A percentile compares a stretch with the other conserved stretches of the same genome.
These are phyloP conservation scores for Onychomys torridus DNA, from an alignment of 2,797 vertebrate genomes.

Conservation along the genomic window DNA sequence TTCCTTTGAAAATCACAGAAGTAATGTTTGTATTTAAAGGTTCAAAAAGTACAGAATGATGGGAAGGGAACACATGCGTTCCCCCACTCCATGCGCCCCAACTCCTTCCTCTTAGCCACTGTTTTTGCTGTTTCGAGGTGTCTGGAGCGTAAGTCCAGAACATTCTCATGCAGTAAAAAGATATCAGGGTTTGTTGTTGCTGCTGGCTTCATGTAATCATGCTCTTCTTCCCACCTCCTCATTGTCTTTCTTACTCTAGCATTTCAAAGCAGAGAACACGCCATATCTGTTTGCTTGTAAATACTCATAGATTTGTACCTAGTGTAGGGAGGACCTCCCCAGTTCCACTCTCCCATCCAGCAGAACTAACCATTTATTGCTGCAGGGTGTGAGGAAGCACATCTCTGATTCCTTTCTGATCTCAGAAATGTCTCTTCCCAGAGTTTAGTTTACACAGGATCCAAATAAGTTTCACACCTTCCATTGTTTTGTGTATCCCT, in stretches of 20 bases:
- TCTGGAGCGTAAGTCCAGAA: not conserved
- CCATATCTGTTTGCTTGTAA: slow-evolving; percentile 28
- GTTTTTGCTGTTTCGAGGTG: not conserved
- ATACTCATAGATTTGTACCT: slow-evolving; percentile 2
- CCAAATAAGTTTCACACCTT: slow-evolving; percentile 3
- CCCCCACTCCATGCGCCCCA: not conserved
- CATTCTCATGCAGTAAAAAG: not conserved
- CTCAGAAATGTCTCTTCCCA: not conserved
- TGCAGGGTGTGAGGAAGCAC: not conserved
- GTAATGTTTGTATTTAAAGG: slow-evolving; percentile 44
- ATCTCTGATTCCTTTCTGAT: not conserved
- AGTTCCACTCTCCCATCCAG: not conserved
- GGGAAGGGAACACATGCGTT: not conserved
- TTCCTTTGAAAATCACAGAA: slow-evolving; percentile 60
- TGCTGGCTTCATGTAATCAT: slow-evolving; percentile 30
- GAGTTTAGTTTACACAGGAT: not conserved
- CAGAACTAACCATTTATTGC: not conserved
- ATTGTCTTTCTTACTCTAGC: not conserved
- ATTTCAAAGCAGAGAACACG: slow-evolving; percentile 59
- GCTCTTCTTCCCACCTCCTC: not conserved
- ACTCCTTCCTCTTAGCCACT: not conserved
- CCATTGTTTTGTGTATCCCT: not conserved
- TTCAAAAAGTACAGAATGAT: slow-evolving; percentile 52
- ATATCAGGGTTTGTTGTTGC: not conserved
- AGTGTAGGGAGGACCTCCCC: not conserved